Evolutionary conservation across 2,113 vertebrate genomes (phyloP).

Genomic region (Oncorhynchus tshawytscha): DNA sequence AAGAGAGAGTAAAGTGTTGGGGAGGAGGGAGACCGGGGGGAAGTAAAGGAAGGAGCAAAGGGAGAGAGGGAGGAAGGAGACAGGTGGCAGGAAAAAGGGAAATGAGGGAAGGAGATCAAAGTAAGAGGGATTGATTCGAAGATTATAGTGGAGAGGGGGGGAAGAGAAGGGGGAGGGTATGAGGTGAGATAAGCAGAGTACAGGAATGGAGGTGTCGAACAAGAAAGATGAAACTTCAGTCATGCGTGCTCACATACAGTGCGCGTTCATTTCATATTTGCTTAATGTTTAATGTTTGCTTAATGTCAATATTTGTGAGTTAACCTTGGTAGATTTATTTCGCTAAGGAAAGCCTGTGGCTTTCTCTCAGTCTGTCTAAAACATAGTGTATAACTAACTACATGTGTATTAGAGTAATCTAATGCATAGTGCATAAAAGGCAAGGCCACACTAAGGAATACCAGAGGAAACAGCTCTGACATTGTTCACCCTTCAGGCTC

Average conservation of each 20-base stretch:
- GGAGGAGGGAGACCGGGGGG: no score
- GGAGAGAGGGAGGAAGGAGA: conserved; percentile 8
- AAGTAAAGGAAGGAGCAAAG: not conserved
- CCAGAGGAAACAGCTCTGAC: not conserved
- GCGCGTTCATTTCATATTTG: not conserved
- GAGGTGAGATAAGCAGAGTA: not conserved
- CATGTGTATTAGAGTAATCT: no score
- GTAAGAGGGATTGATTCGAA: conserved; percentile 5
- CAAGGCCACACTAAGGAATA: not conserved
- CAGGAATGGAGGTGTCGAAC: no score
- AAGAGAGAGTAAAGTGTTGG: no score
- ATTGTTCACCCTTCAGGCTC: no score
- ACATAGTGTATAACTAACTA: no score
- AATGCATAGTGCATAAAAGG: not conserved
- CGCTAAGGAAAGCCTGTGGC: no score
- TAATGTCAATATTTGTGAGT: not conserved
- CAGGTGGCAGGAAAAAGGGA: not conserved
- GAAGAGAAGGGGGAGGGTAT: not conserved
- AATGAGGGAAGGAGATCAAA: conserved; percentile 6
- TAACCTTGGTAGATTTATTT: not conserved
- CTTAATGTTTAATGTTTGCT: not conserved
- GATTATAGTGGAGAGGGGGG: not conserved
- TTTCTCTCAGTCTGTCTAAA: no score
- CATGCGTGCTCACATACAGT: not conserved
- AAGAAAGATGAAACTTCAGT: not conserved